phyloP scores from a whole-genome alignment of 2,797 vertebrate genomes.

The Rachycentron canadum region DNA sequence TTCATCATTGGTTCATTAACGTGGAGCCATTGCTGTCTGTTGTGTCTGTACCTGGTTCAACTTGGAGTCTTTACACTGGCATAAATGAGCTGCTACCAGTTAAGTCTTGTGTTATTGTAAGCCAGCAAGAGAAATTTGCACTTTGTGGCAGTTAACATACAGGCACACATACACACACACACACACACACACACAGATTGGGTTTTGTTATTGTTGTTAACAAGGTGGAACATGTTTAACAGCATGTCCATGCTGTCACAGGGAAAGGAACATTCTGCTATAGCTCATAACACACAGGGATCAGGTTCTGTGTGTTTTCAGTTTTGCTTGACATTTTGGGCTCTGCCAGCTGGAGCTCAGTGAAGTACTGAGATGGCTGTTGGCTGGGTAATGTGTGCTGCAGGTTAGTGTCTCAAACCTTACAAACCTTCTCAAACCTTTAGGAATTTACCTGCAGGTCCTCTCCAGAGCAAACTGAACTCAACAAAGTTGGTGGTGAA shows the following conservation, averaged over 20 bases:
- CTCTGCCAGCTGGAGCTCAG: conserved; percentile 55
- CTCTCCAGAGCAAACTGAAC: neutral
- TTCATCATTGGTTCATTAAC: conserved; percentile 51
- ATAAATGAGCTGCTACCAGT: conserved; percentile 59
- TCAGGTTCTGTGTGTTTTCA: conserved; percentile 21
- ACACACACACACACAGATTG: conserved; percentile 18
- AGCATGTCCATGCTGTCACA: conserved; percentile 46
- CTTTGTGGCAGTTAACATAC: conserved; percentile 44
- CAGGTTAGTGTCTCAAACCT: conserved; percentile 49
- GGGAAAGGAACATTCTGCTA: conserved; percentile 26
- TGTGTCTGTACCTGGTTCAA: conserved; percentile 32
- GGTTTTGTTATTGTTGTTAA: conserved; percentile 60
- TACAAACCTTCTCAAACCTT: no score
- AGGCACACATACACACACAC: no score
- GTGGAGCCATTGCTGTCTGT: conserved; percentile 15
- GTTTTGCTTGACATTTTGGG: conserved; percentile 40
- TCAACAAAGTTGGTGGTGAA: conserved; percentile 14
- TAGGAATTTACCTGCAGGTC: conserved; percentile 9
- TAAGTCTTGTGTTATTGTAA: conserved; percentile 55
- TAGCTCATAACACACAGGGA: conserved; percentile 56
- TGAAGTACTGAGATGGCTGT: conserved; percentile 44
- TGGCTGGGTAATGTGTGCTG: conserved; percentile 44
- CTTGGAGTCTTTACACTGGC: conserved; percentile 38
- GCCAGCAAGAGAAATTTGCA: conserved; percentile 45
- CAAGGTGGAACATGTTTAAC: conserved; percentile 64